A percentile compares a stretch with the other conserved stretches of the same genome.
phyloP scores from a whole-genome alignment of 2,113 vertebrate species.

The Mustela lutreola region DNA sequence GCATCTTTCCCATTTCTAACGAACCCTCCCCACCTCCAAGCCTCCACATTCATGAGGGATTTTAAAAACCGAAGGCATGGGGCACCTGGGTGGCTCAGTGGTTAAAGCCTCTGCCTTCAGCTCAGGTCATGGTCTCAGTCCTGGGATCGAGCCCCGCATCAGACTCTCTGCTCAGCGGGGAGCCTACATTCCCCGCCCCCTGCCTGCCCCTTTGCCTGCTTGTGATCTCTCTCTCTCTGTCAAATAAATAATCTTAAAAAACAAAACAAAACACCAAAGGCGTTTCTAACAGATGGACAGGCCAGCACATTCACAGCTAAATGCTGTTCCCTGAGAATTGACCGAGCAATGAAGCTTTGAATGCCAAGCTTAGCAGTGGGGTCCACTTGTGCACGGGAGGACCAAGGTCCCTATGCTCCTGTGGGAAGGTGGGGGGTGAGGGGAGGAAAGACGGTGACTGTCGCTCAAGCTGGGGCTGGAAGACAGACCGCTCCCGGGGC shows the following conservation, averaged over 20 bases:
- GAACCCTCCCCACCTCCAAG: neutral
- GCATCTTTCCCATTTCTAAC: neutral
- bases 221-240: too few species aligned
- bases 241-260: too few species aligned
- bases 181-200: too few species aligned
- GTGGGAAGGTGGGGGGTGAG: neutral
- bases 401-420: neutral
- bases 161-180: too few species aligned
- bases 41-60: neutral
- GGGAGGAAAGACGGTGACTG: neutral
- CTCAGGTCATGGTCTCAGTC: too few species aligned
- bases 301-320: neutral
- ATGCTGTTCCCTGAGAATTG: neutral
- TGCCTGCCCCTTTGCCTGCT: too few species aligned
- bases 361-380: rapidly evolving
- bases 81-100: too few species aligned
- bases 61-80: neutral
- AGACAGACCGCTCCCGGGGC: neutral
- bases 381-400: neutral
- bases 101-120: too few species aligned
- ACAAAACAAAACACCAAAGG: neutral
- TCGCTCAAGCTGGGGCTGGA: neutral
- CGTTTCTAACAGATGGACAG: neutral
- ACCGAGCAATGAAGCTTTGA: neutral
- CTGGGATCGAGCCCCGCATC: too few species aligned